A percentile compares a stretch with the other conserved stretches of the same genome.
Evolutionary conservation across 2,113 vertebrate genomes (phyloP).

Genomic region (Chloropsis hardwickii): DNA sequence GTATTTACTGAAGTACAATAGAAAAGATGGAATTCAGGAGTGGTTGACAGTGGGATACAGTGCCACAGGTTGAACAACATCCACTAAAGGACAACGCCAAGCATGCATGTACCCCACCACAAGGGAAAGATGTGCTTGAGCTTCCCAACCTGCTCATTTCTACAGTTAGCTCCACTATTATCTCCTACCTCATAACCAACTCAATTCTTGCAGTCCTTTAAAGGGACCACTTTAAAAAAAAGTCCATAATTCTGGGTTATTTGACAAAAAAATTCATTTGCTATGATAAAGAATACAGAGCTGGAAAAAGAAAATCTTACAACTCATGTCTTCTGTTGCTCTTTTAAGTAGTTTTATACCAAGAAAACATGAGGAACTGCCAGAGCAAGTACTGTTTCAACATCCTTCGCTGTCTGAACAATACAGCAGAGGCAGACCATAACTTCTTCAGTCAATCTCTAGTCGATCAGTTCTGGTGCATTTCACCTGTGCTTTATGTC

Average conservation of each 20-base stretch:
- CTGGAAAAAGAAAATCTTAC: not conserved
- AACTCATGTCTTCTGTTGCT: not conserved
- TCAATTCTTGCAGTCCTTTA: not conserved
- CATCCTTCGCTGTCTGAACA: not conserved
- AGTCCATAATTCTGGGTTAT: not conserved
- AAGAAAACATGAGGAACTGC: not conserved
- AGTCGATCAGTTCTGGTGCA: not conserved
- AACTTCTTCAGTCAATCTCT: not conserved
- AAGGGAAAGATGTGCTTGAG: not conserved
- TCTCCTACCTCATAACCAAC: not conserved
- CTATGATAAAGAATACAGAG: not conserved
- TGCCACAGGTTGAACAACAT: slow-evolving; percentile 19
- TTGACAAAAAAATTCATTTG: not conserved
- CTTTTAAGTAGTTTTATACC: not conserved
- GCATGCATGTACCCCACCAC: not conserved
- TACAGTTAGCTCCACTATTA: not conserved
- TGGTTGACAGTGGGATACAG: slow-evolving; percentile 56
- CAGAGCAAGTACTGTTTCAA: not conserved
- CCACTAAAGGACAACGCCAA: not conserved
- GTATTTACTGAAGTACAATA: not conserved
- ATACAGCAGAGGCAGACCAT: not conserved
- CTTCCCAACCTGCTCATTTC: not conserved
- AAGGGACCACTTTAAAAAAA: not conserved
- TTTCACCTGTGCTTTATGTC: not conserved
- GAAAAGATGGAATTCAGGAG: not conserved